Evolutionary conservation across 2,888 invertebrate species (phyloP), one percentile per base, ranked within the genome.

Genomic region (Eilema sororculum): DNA sequence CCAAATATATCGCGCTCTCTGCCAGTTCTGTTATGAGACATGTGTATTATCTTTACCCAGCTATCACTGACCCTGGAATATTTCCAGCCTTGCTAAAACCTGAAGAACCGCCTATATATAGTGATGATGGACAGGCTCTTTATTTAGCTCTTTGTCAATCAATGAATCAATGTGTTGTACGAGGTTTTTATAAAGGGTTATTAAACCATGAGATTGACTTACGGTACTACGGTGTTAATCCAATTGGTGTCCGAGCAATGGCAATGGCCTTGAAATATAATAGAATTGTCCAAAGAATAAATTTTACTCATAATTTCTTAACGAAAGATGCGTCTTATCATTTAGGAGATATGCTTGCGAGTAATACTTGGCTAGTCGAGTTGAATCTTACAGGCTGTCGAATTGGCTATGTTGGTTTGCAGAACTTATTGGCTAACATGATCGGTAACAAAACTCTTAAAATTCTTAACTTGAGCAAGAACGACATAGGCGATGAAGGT

Each of bases 11-110:
- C 12, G 37, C 85, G 0, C 67, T 87, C 70, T 92, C 91, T 3
- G 83, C 82, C 24, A 91, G 90, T 64, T 83, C 84, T 2, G 76
- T 94, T 1, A 65, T 90, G 0, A 81, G 78, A n/a, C 94, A 95
- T 65, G 87, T 87, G 0, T 93, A 92, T 72, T 93, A 84, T 71
- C 85, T 84, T 61, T 95, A 93, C 65, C 94, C 94, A 2, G 82
- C 88, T 3, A 86, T 94, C 9, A 2, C 10, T n/a, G 91, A 94
- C 72, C 95, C 94, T 59, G 94, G 93, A 0, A 91, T 94, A 37
- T 65, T 78, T 13, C 69, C 82, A 2, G 93, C 93, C 2, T 78
- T 95, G 33, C 68, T 89, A 0, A 72, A 80, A 33, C 87, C 91
- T 13, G 84, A 86, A 77, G 69, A 75, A 6, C 69, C 71, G 33